A percentile compares a stretch with the other conserved stretches of the same genome.
These are phyloP conservation scores for Channallabes apus DNA, from an alignment of 2,797 vertebrate genomes.

Conservation along the genomic window DNA sequence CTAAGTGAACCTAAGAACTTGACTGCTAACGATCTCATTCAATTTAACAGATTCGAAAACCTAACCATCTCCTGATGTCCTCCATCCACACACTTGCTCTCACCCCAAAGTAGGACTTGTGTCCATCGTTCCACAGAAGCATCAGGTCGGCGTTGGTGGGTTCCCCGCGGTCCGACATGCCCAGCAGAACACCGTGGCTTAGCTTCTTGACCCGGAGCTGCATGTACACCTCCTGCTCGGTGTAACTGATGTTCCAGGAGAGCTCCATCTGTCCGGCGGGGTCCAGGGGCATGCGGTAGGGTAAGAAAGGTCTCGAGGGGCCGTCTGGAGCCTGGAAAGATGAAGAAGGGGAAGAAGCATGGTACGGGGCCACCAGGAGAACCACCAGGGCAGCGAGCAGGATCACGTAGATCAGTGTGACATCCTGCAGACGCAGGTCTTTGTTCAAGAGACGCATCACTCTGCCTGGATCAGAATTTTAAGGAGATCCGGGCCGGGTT, in stretches of 20 bases:
- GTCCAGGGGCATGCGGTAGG: constrained; percentile 85
- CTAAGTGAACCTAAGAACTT: neutral
- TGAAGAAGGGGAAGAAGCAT: constrained; percentile 63
- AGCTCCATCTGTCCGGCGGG: constrained; percentile 80
- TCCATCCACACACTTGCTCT: constrained; percentile 35
- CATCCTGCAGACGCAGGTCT: constrained; percentile 78
- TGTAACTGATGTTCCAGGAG: constrained; percentile 91
- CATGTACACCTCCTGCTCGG: constrained; percentile 76
- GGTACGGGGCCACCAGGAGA: constrained; percentile 87
- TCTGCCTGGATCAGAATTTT: neutral
- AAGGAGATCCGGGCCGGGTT: neutral
- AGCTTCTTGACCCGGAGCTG: constrained; percentile 74
- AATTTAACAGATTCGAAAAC: neutral
- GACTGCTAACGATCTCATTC: neutral
- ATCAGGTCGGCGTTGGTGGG: constrained; percentile 85
- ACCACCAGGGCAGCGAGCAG: constrained; percentile 82
- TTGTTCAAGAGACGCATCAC: constrained; percentile 71
- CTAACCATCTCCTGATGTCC: neutral
- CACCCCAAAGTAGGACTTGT: constrained; percentile 78
- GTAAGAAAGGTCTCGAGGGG: constrained; percentile 65
- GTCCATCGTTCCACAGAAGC: constrained; percentile 85
- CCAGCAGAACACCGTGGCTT: constrained; percentile 81
- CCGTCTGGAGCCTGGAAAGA: neutral
- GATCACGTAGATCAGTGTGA: constrained; percentile 87
- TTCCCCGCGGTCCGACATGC: constrained; percentile 90